Evolutionary conservation across 2,888 invertebrate genomes (phyloP), one percentile per base, ranked within the genome.

Genomic region (Agrochola macilenta): DNA sequence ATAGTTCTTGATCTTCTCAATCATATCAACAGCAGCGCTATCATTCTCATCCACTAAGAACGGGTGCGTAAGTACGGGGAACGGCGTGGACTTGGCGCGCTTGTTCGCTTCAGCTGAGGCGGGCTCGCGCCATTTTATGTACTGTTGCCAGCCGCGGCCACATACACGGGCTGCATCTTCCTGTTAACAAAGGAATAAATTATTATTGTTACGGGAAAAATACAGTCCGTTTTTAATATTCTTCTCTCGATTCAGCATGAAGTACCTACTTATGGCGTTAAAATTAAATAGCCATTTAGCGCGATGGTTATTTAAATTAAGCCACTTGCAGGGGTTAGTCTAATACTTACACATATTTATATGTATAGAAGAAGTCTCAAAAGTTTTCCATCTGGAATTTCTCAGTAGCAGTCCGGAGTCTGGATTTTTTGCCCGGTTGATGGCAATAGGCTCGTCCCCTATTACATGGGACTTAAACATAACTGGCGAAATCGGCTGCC

Each of bases 21-120:
- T 95, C 89, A 95, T 73, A 76, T 90, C 85, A 57, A 92, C 76
- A 52, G 93, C 78, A 23, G 79, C 91, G 79, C 84, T 92, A 63
- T 89, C 96, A 80, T 88, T 92, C 86, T 90, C 94, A 84, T 94
- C 95, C 75, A 90, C 94, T 79, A 97, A 97, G 90, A 97, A 96
- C 74, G 98, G 98, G 96, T 98, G 98, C 26, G 97, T 92, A 14
- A 97, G 97, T 12, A 97, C 95, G 9, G 97, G 97, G 9, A 97
- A 93, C 30, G 97, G 93, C 1, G 98, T 95, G 61, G 97, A 97
- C 95, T 99, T 99, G 20, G 98, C 98, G 82, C 99, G 97, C 86
- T 98, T 98, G 89, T 99, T 98, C 82, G 99, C 99, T 91, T 99
- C 99, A 0, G 97, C 97, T 0, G 99, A 99, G 0, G 99, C 99